Percentiles rank a stretch among this genome's conserved stretches.
phyloP scores from a whole-genome alignment of 2,797 vertebrate genomes.

The Psittacula derbiana region DNA sequence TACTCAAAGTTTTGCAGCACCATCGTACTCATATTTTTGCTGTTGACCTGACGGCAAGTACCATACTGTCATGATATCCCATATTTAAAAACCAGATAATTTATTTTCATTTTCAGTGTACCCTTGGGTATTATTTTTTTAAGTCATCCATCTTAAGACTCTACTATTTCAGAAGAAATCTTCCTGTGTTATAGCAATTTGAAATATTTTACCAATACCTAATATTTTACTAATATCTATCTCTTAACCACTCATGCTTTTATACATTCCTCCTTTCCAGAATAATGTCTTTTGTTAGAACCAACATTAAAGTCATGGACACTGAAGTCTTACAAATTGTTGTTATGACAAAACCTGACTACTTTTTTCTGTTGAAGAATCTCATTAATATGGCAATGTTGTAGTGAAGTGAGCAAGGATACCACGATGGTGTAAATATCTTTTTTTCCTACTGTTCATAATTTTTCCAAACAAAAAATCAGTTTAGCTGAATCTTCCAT shows the following conservation, averaged over 20 bases:
- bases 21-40: fast-evolving
- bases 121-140: background rate
- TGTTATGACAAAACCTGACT: background rate
- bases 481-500: background rate
- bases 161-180: background rate
- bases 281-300: background rate
- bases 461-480: background rate
- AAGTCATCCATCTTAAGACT: background rate
- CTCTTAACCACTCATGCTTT: background rate
- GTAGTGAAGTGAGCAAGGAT: background rate
- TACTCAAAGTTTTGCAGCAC: background rate
- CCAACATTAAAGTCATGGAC: background rate
- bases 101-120: background rate
- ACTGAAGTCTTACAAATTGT: background rate
- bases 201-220: background rate
- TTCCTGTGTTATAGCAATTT: background rate
- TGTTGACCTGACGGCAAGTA: background rate
- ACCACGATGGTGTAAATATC: background rate
- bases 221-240: background rate
- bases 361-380: background rate
- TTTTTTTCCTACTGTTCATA: background rate
- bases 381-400: background rate
- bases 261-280: background rate
- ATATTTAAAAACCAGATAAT: background rate
- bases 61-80: background rate